Evolutionary conservation across 2,888 invertebrate species (phyloP).

Genomic region (Dicyrtomina minuta): DNA sequence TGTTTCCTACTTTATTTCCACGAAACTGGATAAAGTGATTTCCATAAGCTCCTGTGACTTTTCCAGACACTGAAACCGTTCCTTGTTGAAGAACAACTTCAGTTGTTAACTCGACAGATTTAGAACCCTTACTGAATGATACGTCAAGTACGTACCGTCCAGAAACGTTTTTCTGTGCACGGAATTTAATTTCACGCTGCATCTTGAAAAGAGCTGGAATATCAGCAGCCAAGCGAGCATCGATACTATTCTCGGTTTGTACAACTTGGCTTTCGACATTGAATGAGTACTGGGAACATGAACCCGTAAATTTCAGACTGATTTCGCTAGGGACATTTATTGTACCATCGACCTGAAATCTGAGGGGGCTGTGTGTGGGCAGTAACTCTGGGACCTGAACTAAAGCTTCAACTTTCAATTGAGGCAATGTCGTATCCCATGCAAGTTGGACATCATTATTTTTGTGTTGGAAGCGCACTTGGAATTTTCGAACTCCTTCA

Average conservation of each 20-base stretch:
- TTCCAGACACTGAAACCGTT: slow-evolving; percentile 19
- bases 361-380: slow-evolving; percentile 23
- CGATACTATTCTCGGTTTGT: background rate
- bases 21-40: slow-evolving; percentile 30
- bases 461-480: slow-evolving; percentile 36
- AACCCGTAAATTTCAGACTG: slow-evolving; percentile 14
- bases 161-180: slow-evolving; percentile 15
- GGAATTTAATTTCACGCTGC: slow-evolving; percentile 37
- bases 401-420: slow-evolving; percentile 17
- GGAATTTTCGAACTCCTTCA: slow-evolving; percentile 30
- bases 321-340: slow-evolving; percentile 23
- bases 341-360: slow-evolving; percentile 19
- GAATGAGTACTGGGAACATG: slow-evolving; percentile 19
- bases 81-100: slow-evolving; percentile 27
- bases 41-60: slow-evolving; percentile 26
- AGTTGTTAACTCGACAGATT: slow-evolving; percentile 35
- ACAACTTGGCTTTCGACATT: slow-evolving; percentile 6
- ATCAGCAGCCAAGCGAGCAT: slow-evolving; percentile 30
- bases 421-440: slow-evolving; percentile 29
- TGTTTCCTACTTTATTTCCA: slow-evolving; percentile 7
- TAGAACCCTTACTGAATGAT: slow-evolving; percentile 22
- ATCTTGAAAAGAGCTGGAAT: slow-evolving; percentile 35
- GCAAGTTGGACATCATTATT: slow-evolving; percentile 27
- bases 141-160: slow-evolving; percentile 34
- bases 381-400: slow-evolving; percentile 23